Conservation (phyloP, 2,113 vertebrate genomes). For the Paradoxurus hermaphroditus region DNA sequence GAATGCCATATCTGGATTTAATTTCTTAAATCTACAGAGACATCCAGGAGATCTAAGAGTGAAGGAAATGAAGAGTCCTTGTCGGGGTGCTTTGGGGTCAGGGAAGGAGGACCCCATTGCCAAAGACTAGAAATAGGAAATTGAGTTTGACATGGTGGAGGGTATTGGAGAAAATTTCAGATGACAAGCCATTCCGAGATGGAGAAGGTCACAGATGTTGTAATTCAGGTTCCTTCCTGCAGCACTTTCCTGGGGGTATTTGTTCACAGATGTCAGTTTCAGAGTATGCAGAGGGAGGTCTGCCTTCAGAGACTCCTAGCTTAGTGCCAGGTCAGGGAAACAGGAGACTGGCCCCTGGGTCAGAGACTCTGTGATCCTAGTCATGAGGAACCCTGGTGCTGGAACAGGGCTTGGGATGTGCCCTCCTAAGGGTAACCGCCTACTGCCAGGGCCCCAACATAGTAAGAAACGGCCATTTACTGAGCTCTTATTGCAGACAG, state of each 20-base stretch:
- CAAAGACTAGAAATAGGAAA: neutral
- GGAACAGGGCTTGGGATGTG: rapidly evolving
- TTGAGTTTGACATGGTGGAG: neutral
- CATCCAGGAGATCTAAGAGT: neutral
- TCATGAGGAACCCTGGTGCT: rapidly evolving
- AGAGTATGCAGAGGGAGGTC: neutral
- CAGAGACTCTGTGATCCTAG: neutral
- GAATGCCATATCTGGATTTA: neutral
- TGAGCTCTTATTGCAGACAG: neutral
- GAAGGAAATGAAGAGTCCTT: neutral
- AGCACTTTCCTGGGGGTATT: neutral
- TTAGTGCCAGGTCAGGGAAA: neutral
- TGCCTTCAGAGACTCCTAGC: neutral
- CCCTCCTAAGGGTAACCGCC: neutral
- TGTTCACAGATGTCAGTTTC: neutral
- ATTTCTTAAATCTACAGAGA: neutral
- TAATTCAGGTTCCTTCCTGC: no score
- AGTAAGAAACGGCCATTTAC: neutral
- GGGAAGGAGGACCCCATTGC: neutral
- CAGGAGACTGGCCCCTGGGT: neutral
- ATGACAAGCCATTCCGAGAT: neutral
- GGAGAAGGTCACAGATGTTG: neutral
- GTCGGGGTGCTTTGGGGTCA: rapidly evolving
- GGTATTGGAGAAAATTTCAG: neutral
- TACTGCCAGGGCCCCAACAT: neutral